These are phyloP conservation scores for Phataginus tetradactyla DNA, from an alignment of 2,797 vertebrate genomes.

Conservation along the genomic window DNA sequence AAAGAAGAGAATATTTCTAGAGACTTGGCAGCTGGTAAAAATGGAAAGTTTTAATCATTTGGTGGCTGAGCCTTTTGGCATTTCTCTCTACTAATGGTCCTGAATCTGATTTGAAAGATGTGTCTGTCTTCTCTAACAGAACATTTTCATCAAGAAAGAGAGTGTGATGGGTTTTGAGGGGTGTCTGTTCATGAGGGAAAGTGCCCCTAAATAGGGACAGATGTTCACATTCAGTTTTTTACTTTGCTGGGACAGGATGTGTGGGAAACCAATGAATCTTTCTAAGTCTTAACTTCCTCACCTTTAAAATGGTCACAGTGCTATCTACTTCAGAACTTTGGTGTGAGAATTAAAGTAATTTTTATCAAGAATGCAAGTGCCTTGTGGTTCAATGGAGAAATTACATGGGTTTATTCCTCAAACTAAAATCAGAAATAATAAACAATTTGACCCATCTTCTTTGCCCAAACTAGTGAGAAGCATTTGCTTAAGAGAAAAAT, in stretches of 20 bases:
- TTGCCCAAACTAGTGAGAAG: not conserved
- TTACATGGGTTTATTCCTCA: not conserved
- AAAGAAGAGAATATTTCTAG: conserved; percentile 21
- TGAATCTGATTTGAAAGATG: not conserved
- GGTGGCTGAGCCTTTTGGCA: not conserved
- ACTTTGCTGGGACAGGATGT: not conserved
- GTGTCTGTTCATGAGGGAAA: not conserved
- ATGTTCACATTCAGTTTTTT: not conserved
- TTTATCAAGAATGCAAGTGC: not conserved
- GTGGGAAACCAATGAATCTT: not conserved
- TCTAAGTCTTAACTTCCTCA: not conserved
- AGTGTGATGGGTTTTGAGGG: not conserved
- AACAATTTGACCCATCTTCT: not conserved
- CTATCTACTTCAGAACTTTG: not conserved
- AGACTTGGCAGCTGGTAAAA: not conserved
- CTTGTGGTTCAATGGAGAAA: not conserved
- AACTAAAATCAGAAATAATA: not conserved
- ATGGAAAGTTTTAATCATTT: not conserved
- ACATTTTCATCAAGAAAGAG: not conserved
- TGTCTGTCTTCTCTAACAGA: not conserved
- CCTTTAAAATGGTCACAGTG: not conserved
- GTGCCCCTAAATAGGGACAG: not conserved
- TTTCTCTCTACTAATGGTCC: not conserved
- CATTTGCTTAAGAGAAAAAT: not conserved
- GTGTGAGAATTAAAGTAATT: not conserved